Percentiles rank a stretch among this genome's conserved stretches.
These are phyloP conservation scores for Sylvilagus bachmani DNA, from an alignment of 2,113 vertebrate genomes.

Conservation along the genomic window DNA sequence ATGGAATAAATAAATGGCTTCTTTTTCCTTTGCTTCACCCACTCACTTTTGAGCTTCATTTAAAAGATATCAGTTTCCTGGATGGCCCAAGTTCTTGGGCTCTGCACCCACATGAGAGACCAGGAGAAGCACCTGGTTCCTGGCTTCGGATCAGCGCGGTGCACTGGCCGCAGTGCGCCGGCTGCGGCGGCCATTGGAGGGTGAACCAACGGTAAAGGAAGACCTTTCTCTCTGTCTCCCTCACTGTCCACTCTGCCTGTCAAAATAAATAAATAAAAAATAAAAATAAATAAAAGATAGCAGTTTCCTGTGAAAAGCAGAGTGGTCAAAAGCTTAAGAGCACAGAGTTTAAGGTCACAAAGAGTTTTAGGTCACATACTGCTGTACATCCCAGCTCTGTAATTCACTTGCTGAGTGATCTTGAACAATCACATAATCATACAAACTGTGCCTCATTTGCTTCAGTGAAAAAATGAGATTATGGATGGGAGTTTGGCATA, in stretches of 20 bases:
- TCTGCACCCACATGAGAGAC: too few species aligned
- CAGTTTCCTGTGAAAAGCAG: not conserved
- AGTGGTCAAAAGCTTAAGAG: constrained; percentile 23
- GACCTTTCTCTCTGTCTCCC: too few species aligned
- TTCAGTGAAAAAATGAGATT: not conserved
- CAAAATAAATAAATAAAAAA: too few species aligned
- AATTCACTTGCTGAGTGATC: not conserved
- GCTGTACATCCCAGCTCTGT: not conserved
- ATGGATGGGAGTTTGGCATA: too few species aligned
- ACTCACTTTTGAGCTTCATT: constrained; percentile 30
- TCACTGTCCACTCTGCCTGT: too few species aligned
- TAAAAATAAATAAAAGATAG: too few species aligned
- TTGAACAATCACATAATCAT: not conserved
- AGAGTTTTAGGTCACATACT: not conserved
- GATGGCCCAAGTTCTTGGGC: too few species aligned
- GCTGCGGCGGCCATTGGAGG: too few species aligned
- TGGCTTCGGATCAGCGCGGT: too few species aligned
- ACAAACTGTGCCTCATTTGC: not conserved
- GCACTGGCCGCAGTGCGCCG: too few species aligned
- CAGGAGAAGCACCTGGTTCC: too few species aligned
- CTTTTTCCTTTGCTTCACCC: not conserved
- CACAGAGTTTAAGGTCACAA: not conserved
- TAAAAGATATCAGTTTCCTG: not conserved
- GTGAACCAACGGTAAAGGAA: too few species aligned
- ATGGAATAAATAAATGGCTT: not conserved